Conservation (phyloP, 1,140 invertebrate genomes). For the Grapholita molesta region DNA sequence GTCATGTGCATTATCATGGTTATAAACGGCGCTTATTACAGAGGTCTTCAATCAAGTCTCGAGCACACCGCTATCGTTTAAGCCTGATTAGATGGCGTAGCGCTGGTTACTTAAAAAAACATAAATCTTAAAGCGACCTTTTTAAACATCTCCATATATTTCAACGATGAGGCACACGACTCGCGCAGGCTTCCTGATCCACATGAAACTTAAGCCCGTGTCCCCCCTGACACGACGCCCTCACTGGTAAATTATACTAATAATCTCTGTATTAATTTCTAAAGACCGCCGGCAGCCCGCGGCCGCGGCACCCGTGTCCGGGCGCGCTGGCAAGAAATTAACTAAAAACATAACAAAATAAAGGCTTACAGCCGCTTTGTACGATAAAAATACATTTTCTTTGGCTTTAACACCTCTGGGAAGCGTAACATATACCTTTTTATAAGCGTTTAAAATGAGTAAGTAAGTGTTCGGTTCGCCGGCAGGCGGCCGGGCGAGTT, state of each 20-base stretch:
- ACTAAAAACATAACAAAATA: conserved; percentile 47
- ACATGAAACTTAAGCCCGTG: too few relatives aligned
- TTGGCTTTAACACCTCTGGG: conserved; percentile 57
- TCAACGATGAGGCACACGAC: too few relatives aligned
- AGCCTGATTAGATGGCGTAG: too few relatives aligned
- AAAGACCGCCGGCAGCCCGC: not conserved
- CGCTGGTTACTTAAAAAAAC: too few relatives aligned
- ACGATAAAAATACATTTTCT: conserved; percentile 45
- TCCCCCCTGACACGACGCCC: not conserved
- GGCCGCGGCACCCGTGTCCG: not conserved
- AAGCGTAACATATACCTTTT: conserved; percentile 50
- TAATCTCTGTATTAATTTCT: not conserved
- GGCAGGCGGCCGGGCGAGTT: not conserved
- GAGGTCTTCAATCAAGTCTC: too few relatives aligned
- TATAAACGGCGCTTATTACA: too few relatives aligned
- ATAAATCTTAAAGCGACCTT: too few relatives aligned
- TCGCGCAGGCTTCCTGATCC: too few relatives aligned
- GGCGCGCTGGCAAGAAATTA: conserved; percentile 49
- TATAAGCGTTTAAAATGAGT: conserved; percentile 42
- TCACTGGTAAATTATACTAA: not conserved
- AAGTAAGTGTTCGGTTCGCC: conserved; percentile 28
- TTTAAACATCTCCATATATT: too few relatives aligned
- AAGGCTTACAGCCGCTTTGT: conserved; percentile 55
- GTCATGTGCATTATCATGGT: too few relatives aligned
- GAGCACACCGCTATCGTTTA: too few relatives aligned